Evolutionary conservation across 2,888 invertebrate genomes (phyloP), one percentile per base, ranked within the genome.

Genomic region (Thymelicus acteon): DNA sequence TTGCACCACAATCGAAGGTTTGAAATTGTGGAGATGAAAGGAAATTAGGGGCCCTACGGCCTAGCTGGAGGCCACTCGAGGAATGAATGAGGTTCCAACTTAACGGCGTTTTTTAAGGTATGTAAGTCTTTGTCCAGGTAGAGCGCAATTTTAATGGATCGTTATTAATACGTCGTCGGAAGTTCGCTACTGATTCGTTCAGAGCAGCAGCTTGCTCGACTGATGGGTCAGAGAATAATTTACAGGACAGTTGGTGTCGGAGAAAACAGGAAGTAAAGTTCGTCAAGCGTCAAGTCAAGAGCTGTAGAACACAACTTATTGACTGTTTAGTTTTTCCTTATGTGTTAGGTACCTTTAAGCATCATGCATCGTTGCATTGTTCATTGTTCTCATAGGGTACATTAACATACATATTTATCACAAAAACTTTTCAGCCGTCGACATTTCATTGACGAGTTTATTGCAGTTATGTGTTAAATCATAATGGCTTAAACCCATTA

Each of bases 21-120:
- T 82, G 80, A 86, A 87, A 86, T 86, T 83, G 88, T 88, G 80
- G 84, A 85, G 85, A 88, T 92, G 90, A 93, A 93, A 91, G 88
- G 88, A 89, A 90, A 88, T 90, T 87, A 86, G 88, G 89, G 89
- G 82, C 82, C 83, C 82, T 78, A 76, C 79, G 77, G 76, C 80
- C 80, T 82, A 78, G 82, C 81, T 84, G 86, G 85, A 84, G 77
- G 84, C 91, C 92, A 91, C 92, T 92, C 83, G 88, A 92, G 79
- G 76, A 72, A 76, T 92, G 87, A 93, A 92, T 92, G 89, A 87
- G 86, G 80, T 80, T 75, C 77, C 72, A 85, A 87, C 85, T 87
- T 91, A 90, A 88, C 91, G 88, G 89, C 80, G 88, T 86, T 84
- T 90, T 89, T 87, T 84, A 83, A 87, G 84, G 80, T 79, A n/a